A percentile compares a stretch with the other conserved stretches of the same genome.
phyloP scores from a whole-genome alignment of 2,797 vertebrate genomes.

The Pseudomugil tenellus region DNA sequence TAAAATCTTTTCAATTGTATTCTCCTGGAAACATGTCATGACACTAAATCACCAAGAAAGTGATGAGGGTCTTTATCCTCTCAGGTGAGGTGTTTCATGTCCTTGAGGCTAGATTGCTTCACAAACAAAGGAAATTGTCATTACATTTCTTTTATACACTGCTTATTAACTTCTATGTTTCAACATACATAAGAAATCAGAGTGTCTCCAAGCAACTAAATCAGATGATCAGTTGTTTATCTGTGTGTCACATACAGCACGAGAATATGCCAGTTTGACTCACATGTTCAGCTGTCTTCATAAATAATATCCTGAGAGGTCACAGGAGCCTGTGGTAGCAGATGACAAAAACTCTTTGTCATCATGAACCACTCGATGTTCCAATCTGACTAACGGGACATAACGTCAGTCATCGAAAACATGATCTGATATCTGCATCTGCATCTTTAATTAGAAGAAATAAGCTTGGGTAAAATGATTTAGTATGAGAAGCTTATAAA shows the following conservation, averaged over 20 bases:
- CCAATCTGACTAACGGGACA: slow-evolving; percentile 45
- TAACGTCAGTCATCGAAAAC: slow-evolving; percentile 27
- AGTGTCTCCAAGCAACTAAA: slow-evolving; percentile 14
- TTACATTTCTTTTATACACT: background rate
- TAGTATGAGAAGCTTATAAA: slow-evolving; percentile 31
- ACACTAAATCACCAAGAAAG: background rate
- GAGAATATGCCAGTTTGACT: slow-evolving; percentile 53
- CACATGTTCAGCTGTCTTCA: slow-evolving; percentile 69
- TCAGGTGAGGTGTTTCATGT: background rate
- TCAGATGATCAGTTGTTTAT: slow-evolving; percentile 51
- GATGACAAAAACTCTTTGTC: slow-evolving; percentile 60
- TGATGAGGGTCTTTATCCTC: background rate
- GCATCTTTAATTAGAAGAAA: background rate
- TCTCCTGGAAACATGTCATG: background rate
- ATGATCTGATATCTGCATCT: slow-evolving; percentile 22
- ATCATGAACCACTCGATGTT: slow-evolving; percentile 56
- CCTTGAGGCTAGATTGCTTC: background rate
- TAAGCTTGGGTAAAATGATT: slow-evolving; percentile 4
- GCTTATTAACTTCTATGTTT: background rate
- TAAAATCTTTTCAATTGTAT: background rate
- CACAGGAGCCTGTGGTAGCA: slow-evolving; percentile 41
- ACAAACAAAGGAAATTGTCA: too few species aligned
- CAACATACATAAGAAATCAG: too few species aligned
- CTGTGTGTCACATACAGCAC: slow-evolving; percentile 18
- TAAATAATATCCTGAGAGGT: slow-evolving; percentile 64